Percentiles rank a stretch among this genome's conserved stretches.
These are phyloP conservation scores for Eupithecia tripunctaria DNA, from an alignment of 2,888 invertebrate species.

Conservation along the genomic window DNA sequence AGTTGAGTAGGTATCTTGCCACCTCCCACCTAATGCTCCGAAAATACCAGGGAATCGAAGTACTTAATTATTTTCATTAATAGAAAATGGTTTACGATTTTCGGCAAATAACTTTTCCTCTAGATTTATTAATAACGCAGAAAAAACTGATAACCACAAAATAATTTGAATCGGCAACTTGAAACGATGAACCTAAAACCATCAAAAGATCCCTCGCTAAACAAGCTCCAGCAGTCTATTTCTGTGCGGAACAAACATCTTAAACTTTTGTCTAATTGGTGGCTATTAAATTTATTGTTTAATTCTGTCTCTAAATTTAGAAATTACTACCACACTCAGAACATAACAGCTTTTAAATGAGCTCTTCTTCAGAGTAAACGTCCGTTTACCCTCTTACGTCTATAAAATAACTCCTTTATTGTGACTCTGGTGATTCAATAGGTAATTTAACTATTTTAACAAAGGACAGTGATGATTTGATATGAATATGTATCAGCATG, in stretches of 20 bases:
- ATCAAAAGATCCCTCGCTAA: too few species aligned
- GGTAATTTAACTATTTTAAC: background rate
- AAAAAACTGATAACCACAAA: too few species aligned
- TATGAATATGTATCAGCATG: background rate
- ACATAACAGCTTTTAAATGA: background rate
- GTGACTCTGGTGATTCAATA: too few species aligned
- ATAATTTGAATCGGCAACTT: too few species aligned
- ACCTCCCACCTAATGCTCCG: too few species aligned
- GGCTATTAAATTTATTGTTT: slow-evolving; percentile 5
- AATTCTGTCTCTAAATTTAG: slow-evolving; percentile 1
- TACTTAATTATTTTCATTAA: too few species aligned
- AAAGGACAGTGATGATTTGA: background rate
- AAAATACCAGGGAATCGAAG: too few species aligned
- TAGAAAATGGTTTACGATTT: too few species aligned
- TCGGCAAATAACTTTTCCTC: too few species aligned
- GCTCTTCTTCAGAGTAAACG: background rate
- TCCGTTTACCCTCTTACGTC: background rate
- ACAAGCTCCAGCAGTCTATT: background rate
- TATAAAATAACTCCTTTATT: background rate
- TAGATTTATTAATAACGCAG: too few species aligned
- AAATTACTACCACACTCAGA: background rate
- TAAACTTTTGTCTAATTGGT: slow-evolving; percentile 12
- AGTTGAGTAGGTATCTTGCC: too few species aligned
- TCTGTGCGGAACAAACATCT: slow-evolving; percentile 6
- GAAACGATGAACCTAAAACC: too few species aligned